Evolutionary conservation across 2,888 invertebrate species (phyloP).

Genomic region (Amblyteles armatorius): DNA sequence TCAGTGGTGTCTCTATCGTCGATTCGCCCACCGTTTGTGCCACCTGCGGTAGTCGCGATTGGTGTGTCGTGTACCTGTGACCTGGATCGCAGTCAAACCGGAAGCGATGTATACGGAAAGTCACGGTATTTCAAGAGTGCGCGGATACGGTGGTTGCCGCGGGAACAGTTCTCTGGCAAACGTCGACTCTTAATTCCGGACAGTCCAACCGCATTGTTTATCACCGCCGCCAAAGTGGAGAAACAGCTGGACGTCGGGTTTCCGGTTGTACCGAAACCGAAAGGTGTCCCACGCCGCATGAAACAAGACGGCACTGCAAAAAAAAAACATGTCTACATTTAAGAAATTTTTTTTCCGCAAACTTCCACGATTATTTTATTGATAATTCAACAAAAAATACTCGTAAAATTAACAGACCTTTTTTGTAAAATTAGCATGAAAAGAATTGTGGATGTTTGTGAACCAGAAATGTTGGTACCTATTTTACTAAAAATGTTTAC

Average conservation of each 20-base stretch:
- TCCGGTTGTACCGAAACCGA: not conserved
- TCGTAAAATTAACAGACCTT: not conserved
- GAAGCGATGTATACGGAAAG: conserved; percentile 70
- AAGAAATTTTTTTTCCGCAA: no score
- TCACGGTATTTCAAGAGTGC: conserved; percentile 70
- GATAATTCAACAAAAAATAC: no score
- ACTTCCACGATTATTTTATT: no score
- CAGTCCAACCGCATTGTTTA: conserved; percentile 62
- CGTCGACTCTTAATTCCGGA: conserved; percentile 47
- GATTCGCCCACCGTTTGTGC: conserved; percentile 22
- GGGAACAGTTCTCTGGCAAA: conserved; percentile 53
- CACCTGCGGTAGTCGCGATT: conserved; percentile 57
- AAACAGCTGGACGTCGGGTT: conserved; percentile 9
- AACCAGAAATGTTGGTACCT: no score
- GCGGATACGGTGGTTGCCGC: conserved; percentile 40
- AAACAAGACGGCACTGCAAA: not conserved
- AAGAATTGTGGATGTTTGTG: no score
- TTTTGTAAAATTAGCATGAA: no score
- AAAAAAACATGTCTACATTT: no score
- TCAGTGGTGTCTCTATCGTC: conserved; percentile 26
- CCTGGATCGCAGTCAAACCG: conserved; percentile 67
- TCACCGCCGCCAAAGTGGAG: conserved; percentile 23
- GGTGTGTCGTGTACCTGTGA: conserved; percentile 50
- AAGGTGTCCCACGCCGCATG: not conserved
- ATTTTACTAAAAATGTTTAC: no score